Conservation (phyloP, 2,888 invertebrate species). For the Tyria jacobaeae region DNA sequence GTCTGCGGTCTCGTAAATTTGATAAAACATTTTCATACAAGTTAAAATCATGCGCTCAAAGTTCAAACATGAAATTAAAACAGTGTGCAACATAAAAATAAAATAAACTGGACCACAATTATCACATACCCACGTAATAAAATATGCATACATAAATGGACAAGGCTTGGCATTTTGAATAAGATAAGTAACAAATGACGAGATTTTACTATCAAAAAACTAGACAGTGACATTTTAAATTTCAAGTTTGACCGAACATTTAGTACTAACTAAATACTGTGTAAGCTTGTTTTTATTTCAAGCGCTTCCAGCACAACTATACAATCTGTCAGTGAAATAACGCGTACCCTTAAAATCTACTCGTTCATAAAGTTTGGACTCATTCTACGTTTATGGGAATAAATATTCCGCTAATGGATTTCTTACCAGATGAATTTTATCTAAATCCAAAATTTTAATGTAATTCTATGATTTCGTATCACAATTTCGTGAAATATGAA, state of each 20-base stretch:
- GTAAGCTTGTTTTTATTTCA: slow-evolving; percentile 37
- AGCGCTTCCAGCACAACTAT: slow-evolving; percentile 41
- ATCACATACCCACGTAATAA: slow-evolving; percentile 49
- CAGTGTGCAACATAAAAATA: slow-evolving; percentile 60
- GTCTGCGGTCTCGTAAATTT: slow-evolving; percentile 45
- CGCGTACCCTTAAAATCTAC: background rate
- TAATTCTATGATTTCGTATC: too few relatives aligned
- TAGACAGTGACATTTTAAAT: slow-evolving; percentile 54
- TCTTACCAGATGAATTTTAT: too few relatives aligned
- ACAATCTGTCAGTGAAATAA: slow-evolving; percentile 4
- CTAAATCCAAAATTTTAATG: too few relatives aligned
- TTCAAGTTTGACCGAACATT: slow-evolving; percentile 76
- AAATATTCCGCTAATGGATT: too few relatives aligned
- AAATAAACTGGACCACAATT: slow-evolving; percentile 33
- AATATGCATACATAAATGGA: slow-evolving; percentile 29
- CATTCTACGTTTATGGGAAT: too few relatives aligned
- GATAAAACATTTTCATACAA: slow-evolving; percentile 31
- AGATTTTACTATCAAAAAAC: slow-evolving; percentile 19
- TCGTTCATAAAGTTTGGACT: too few relatives aligned
- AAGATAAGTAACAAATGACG: slow-evolving; percentile 5
- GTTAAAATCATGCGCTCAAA: slow-evolving; percentile 67
- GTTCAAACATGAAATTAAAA: slow-evolving; percentile 81
- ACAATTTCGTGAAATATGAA: too few relatives aligned
- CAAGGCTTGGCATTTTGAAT: slow-evolving; percentile 12
- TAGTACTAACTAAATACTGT: slow-evolving; percentile 48